phyloP scores from a whole-genome alignment of 2,113 vertebrate species.

The Triplophysa siluroides region DNA sequence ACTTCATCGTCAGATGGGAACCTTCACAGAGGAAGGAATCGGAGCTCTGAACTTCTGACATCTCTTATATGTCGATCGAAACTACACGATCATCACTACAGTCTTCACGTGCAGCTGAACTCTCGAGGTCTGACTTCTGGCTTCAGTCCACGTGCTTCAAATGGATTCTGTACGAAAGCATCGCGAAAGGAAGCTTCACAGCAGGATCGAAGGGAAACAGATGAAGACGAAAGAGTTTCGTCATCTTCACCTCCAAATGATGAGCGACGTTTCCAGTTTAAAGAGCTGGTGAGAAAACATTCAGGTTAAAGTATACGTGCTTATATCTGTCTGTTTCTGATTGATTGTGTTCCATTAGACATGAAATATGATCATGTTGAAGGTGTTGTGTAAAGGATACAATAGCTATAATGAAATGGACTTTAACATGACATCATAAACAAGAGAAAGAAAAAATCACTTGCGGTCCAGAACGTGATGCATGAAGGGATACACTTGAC shows the following conservation, averaged over 20 bases:
- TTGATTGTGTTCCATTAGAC: too few species aligned
- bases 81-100: background rate
- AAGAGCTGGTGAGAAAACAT: constrained; percentile 70
- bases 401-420: too few species aligned
- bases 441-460: too few species aligned
- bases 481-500: too few species aligned
- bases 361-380: too few species aligned
- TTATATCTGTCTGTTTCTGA: too few species aligned
- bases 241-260: constrained; percentile 49
- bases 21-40: background rate
- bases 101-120: background rate
- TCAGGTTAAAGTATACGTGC: background rate
- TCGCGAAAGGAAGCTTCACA: constrained; percentile 29
- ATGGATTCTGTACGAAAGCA: constrained; percentile 41
- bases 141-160: background rate
- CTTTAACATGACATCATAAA: too few species aligned
- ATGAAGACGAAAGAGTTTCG: constrained; percentile 10
- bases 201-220: constrained; percentile 26
- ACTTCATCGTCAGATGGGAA: background rate
- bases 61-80: background rate
- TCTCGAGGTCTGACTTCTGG: background rate
- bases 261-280: constrained; percentile 73
- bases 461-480: too few species aligned
- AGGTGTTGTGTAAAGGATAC: too few species aligned
- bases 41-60: background rate